phyloP scores from a whole-genome alignment of 2,797 vertebrate species.

The Etheostoma perlongum region DNA sequence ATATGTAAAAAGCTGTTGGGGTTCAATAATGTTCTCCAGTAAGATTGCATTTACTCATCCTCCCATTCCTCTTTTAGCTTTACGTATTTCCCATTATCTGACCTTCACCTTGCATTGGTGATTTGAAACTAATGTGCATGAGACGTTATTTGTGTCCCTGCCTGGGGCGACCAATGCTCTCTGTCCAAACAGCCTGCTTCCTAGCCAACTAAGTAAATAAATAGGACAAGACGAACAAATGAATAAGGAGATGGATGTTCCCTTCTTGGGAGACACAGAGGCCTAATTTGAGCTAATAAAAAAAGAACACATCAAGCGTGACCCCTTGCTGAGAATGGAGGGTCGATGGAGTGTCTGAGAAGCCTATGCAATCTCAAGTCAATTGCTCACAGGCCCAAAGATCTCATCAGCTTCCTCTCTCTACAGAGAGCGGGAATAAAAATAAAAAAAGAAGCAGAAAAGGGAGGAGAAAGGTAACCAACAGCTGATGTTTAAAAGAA shows the following conservation, averaged over 20 bases:
- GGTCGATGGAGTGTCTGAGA: slow-evolving; percentile 70
- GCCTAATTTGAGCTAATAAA: slow-evolving; percentile 82
- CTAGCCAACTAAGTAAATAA: slow-evolving; percentile 75
- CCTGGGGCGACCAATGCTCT: slow-evolving; percentile 61
- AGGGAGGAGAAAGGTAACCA: slow-evolving; percentile 41
- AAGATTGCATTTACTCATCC: slow-evolving; percentile 11
- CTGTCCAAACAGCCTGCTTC: slow-evolving; percentile 65
- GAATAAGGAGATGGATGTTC: slow-evolving; percentile 79
- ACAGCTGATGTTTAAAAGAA: slow-evolving; percentile 38
- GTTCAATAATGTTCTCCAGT: slow-evolving; percentile 11
- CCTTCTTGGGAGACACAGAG: slow-evolving; percentile 67
- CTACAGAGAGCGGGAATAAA: slow-evolving; percentile 37
- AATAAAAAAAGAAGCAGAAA: slow-evolving; percentile 27
- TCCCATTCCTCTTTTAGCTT: slow-evolving; percentile 17
- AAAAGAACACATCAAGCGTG: slow-evolving; percentile 76
- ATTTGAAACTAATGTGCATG: slow-evolving; percentile 75
- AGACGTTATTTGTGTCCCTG: slow-evolving; percentile 72
- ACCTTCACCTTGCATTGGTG: slow-evolving; percentile 66
- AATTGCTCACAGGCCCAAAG: slow-evolving; percentile 70
- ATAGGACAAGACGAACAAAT: slow-evolving; percentile 74
- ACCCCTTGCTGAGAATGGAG: slow-evolving; percentile 63
- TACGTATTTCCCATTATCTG: slow-evolving; percentile 51
- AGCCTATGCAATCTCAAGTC: slow-evolving; percentile 69
- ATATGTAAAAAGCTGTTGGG: neutral
- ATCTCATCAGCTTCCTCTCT: slow-evolving; percentile 65